Conservation (phyloP, 2,888 invertebrate species). For the Zele albiditarsus region DNA sequence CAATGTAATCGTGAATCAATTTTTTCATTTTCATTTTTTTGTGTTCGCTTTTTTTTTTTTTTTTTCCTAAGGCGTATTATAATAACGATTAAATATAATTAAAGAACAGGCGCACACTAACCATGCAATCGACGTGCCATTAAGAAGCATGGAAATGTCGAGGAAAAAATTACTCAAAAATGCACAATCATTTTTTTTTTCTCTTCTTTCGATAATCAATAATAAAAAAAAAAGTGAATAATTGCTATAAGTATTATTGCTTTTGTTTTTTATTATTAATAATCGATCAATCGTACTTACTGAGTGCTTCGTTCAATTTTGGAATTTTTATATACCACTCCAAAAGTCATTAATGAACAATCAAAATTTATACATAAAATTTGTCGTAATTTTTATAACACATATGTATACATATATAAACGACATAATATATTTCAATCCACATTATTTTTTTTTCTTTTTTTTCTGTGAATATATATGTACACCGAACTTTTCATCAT, state of each 20-base stretch:
- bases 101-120: conserved; percentile 32
- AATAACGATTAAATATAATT: conserved; percentile 4
- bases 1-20: conserved; percentile 4
- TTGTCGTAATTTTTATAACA: neutral
- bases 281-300: conserved; percentile 28
- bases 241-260: neutral
- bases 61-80: neutral
- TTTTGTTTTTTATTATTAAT: conserved; percentile 8
- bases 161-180: neutral
- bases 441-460: neutral
- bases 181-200: neutral
- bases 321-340: conserved; percentile 3
- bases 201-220: too few relatives aligned
- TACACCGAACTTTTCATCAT: neutral
- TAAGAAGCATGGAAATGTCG: conserved; percentile 18
- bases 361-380: neutral
- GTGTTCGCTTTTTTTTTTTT: neutral
- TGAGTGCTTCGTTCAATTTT: conserved; percentile 10
- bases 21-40: too few relatives aligned
- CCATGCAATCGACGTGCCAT: conserved; percentile 36
- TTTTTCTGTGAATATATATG: neutral
- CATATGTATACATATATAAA: neutral
- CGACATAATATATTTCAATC: neutral
- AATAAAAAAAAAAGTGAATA: neutral
- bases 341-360: conserved; percentile 11